Base-by-base conservation (phyloP, 2,888 invertebrate genomes). In the Aleiodes alternator region DNA sequence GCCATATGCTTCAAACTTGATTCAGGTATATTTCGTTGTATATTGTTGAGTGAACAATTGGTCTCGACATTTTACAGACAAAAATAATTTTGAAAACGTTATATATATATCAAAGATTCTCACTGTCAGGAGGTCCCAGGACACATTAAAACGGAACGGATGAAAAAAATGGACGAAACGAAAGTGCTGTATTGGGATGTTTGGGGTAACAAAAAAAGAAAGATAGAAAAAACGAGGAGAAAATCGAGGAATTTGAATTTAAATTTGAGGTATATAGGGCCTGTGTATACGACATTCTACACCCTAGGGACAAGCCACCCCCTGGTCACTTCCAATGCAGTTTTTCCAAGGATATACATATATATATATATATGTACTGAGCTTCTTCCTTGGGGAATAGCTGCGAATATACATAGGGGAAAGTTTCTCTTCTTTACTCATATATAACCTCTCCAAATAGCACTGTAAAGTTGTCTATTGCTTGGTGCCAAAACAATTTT, bases 281-380 rank as follows among this genome's bases (percentile, higher is more conserved):
- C 76, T 78, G 77, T 69, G 66, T 16, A 23, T 50, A 23, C 16
- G 50, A 68, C 38, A 12, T 23, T 14, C 2, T 76, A 73, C 72
- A 80, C 83, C 80, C 84, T 57, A 34, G 84, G 83, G 85, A 83
- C 38, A 43, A 69, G 79, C 70, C 79, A 80, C 81, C 85, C 84
- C 85, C 82, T 87, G 88, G 87, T 88, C 88, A 88, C 87, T 86
- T 85, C 82, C 82, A 83, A 87, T 87, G 87, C 86, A 87, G 87
- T 87, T 88, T 85, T 86, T 84, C 75, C 79, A 50, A 31, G 53
- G 59, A 43, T 61, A 43, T 61, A 61, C 53, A 53, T 53, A 8
- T 11, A 50, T 61, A 34, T 64, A 9, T 29, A 14, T 69, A 69
- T 69, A 74, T 71, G 31, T 57, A 8, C 59, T 16, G 70, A 48